Evolutionary conservation across 2,113 vertebrate species (phyloP), one percentile per base, ranked within the genome.

Genomic region (Enhydra lutris): DNA sequence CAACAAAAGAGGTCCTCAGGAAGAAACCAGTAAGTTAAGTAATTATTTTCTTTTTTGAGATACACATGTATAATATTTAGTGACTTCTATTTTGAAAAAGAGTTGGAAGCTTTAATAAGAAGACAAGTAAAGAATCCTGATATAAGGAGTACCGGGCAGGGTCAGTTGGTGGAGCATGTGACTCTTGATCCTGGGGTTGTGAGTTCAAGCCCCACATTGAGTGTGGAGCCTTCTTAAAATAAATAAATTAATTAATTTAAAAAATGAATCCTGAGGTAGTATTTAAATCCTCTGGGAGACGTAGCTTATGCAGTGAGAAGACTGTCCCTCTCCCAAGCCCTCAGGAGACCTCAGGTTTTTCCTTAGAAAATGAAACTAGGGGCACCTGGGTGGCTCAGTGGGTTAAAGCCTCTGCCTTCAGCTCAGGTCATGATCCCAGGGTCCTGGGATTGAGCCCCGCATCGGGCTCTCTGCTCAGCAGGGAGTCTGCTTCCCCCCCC

Each of bases 51-150:
- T 17, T 89, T 47, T 85, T 80, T 80, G 36, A 92, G 90, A 89
- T 89, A 39, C 20, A 79, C 29, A 34, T 42, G 55, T 74, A 12
- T 84, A 67, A 61, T 91, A 86, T 73, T 94, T 96, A 80, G n/a
- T 91, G 74, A 57, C 79, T 85, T 91, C 13, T 89, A 50, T 78
- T 95, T 97, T 89, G 80, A 9, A 15, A 85, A 94, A 85, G 73
- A 89, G 87, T 20, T 74, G 55, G 17, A 34, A 71, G n/a, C 65
- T 81, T 95, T 94, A 45, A 79, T 89, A 82, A 76, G 39, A 88
- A 83, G 45, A 42, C 17, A 91, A 36, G 14, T 71, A 65, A 93
- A 85, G 86, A 97, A 81, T 85, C 55, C 11, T 89, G 36, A 73
- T 9, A 39, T 78, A 52, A 94, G 26, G 42, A 45, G 42, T 47